These are phyloP conservation scores for Coregonus suidteri DNA, from an alignment of 2,797 vertebrate species.

Conservation along the genomic window DNA sequence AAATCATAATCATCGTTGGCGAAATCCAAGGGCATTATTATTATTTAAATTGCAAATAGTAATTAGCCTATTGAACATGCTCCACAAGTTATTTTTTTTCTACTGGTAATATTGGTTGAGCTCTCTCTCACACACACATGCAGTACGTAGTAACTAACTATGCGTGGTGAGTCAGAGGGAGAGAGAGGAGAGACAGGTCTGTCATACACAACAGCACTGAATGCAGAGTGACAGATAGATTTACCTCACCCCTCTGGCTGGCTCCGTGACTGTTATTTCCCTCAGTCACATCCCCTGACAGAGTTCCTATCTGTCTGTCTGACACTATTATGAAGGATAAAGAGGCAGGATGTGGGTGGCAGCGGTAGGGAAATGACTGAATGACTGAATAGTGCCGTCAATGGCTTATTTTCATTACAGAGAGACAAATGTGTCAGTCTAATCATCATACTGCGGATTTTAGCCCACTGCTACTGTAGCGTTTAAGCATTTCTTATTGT, in stretches of 20 bases:
- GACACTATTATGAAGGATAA: slow-evolving; percentile 75
- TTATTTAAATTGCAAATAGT: not conserved
- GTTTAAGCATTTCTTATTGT: slow-evolving; percentile 90
- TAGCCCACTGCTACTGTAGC: slow-evolving; percentile 88
- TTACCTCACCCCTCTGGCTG: slow-evolving; percentile 49
- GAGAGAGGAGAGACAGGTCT: slow-evolving; percentile 36
- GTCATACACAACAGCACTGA: slow-evolving; percentile 65
- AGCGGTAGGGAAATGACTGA: slow-evolving; percentile 61
- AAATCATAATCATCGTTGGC: not conserved
- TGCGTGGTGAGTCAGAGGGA: not conserved
- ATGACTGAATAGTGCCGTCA: slow-evolving; percentile 71
- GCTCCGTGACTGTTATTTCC: slow-evolving; percentile 54
- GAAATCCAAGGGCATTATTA: not conserved
- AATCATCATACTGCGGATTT: slow-evolving; percentile 91
- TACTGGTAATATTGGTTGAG: not conserved
- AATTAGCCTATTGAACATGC: not conserved
- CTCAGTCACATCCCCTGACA: slow-evolving; percentile 42
- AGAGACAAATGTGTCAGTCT: slow-evolving; percentile 81
- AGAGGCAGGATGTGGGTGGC: slow-evolving; percentile 74
- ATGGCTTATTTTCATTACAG: slow-evolving; percentile 82
- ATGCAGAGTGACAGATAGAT: slow-evolving; percentile 70
- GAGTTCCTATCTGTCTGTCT: slow-evolving; percentile 74
- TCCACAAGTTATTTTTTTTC: not conserved
- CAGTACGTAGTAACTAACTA: not conserved
- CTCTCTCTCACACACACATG: not conserved